Percentiles rank a stretch among this genome's conserved stretches.
Evolutionary conservation across 1,140 invertebrate genomes (phyloP).

Genomic region (Drosophila varians): DNA sequence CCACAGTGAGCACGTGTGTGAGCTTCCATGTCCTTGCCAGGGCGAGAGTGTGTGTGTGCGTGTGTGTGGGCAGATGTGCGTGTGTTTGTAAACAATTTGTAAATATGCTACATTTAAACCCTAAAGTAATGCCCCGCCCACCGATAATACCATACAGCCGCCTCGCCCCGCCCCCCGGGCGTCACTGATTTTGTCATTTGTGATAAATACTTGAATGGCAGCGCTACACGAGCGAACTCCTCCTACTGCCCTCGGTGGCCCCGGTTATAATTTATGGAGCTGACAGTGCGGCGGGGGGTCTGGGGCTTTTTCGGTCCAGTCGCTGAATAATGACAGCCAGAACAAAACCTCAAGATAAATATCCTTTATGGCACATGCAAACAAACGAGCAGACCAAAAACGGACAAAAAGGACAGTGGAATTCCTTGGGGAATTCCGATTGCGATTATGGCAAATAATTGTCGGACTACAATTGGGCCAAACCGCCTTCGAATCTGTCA

Average conservation of each 20-base stretch:
- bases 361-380: conserved; percentile 59
- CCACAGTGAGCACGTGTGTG: conserved; percentile 44
- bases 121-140: conserved; percentile 59
- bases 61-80: conserved; percentile 6
- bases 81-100: conserved; percentile 73
- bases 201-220: conserved; percentile 72
- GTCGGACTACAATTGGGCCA: conserved; percentile 21
- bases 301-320: conserved; percentile 51
- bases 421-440: conserved; percentile 22
- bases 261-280: conserved; percentile 59
- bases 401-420: background rate
- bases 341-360: conserved; percentile 38
- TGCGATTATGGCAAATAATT: conserved; percentile 14
- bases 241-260: background rate
- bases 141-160: background rate
- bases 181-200: conserved; percentile 69
- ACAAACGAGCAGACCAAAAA: conserved; percentile 13
- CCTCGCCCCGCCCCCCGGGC: background rate
- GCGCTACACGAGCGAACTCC: conserved; percentile 48
- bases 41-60: background rate
- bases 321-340: conserved; percentile 67
- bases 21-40: background rate
- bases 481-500: background rate
- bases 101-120: conserved; percentile 76
- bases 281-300: background rate